Conservation (phyloP, 1,140 invertebrate genomes). For the Danaus plexippus region DNA sequence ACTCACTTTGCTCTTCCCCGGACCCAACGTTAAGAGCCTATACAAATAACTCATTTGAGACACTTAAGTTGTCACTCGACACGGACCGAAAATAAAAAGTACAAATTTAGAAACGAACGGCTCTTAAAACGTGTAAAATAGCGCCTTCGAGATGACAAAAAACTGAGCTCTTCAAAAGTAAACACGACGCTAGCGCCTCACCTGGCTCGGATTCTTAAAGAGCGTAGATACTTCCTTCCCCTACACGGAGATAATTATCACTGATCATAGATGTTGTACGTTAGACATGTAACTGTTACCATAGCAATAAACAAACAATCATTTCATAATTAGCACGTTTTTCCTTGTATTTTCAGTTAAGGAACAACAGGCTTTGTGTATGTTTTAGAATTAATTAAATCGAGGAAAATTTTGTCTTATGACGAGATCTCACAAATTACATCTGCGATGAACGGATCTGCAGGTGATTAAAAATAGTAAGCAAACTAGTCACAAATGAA, state of each 20-base stretch:
- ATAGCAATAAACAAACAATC: too few relatives aligned
- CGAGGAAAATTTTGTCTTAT: conserved; percentile 22
- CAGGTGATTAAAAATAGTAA: too few relatives aligned
- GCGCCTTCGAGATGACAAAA: conserved; percentile 40
- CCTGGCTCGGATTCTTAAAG: conserved; percentile 13
- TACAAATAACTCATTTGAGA: conserved; percentile 61
- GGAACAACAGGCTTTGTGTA: too few relatives aligned
- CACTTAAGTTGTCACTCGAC: conserved; percentile 57
- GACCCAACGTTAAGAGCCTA: conserved; percentile 38
- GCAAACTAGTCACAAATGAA: too few relatives aligned
- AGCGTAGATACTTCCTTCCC: conserved; percentile 3
- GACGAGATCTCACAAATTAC: not conserved
- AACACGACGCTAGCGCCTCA: conserved; percentile 37
- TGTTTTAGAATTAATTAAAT: conserved; percentile 13
- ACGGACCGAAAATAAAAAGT: conserved; percentile 44
- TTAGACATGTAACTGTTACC: too few relatives aligned
- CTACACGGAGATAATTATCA: too few relatives aligned
- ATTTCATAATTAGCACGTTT: too few relatives aligned
- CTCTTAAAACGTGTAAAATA: conserved; percentile 57
- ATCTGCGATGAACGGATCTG: too few relatives aligned
- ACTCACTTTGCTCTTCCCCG: conserved; percentile 9
- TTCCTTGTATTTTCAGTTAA: too few relatives aligned
- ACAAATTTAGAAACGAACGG: conserved; percentile 58
- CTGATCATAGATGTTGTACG: too few relatives aligned
- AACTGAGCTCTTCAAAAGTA: conserved; percentile 22